A percentile compares a stretch with the other conserved stretches of the same genome.
These are phyloP conservation scores for Pinctada fucata DNA, from an alignment of 2,888 invertebrate genomes.

Conservation along the genomic window DNA sequence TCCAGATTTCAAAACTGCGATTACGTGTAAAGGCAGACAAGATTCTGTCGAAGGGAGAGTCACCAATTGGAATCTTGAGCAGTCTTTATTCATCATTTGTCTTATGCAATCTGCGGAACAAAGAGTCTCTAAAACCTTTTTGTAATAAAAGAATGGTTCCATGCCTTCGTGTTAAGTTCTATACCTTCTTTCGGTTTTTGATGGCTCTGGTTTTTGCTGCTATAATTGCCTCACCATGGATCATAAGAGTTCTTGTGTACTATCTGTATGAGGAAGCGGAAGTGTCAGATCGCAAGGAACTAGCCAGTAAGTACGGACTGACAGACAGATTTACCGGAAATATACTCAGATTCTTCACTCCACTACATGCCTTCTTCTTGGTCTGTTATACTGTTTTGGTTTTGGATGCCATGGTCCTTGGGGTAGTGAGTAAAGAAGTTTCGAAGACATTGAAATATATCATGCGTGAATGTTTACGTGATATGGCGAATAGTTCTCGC, in stretches of 20 bases:
- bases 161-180: neutral
- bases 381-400: slow-evolving; percentile 65
- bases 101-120: slow-evolving; percentile 16
- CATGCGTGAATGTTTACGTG: slow-evolving; percentile 57
- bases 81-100: slow-evolving; percentile 17
- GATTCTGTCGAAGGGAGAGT: slow-evolving; percentile 13
- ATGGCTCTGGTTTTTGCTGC: slow-evolving; percentile 12
- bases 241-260: slow-evolving; percentile 20
- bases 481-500: slow-evolving; percentile 57
- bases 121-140: slow-evolving; percentile 17
- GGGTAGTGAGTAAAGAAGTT: slow-evolving; percentile 49
- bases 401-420: slow-evolving; percentile 57
- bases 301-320: neutral
- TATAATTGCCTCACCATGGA: slow-evolving; percentile 14
- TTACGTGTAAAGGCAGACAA: slow-evolving; percentile 18
- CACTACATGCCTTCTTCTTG: slow-evolving; percentile 68
- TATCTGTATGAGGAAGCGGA: slow-evolving; percentile 21
- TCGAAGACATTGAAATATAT: slow-evolving; percentile 56
- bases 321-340: slow-evolving; percentile 46
- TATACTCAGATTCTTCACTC: slow-evolving; percentile 65
- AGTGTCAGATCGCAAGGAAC: neutral
- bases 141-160: slow-evolving; percentile 2
- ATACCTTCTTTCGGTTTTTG: neutral
- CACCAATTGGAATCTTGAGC: slow-evolving; percentile 29
- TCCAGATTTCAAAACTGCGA: slow-evolving; percentile 13